Percentiles rank a stretch among this genome's conserved stretches.
phyloP scores from a whole-genome alignment of 2,113 vertebrate genomes.

The Baryphthengus martii region DNA sequence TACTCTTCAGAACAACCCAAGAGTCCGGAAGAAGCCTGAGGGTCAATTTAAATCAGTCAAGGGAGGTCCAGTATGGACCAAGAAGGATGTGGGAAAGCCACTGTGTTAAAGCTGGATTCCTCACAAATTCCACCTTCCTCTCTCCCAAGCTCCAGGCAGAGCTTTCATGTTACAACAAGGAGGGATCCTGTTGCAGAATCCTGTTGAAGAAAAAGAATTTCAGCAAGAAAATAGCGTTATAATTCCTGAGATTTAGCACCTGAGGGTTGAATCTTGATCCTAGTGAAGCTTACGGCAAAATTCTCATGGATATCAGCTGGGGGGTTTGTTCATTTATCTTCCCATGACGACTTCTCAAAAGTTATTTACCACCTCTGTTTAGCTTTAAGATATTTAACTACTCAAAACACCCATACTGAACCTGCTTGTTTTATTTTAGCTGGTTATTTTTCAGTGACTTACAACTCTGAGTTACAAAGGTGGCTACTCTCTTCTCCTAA shows the following conservation, averaged over 20 bases:
- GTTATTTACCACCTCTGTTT: not conserved
- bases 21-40: not conserved
- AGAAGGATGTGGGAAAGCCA: not conserved
- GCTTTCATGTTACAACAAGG: not conserved
- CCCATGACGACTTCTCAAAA: not conserved
- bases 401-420: not conserved
- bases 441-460: not conserved
- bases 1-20: not conserved
- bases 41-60: not conserved
- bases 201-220: not conserved
- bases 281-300: not conserved
- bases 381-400: not conserved
- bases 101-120: not conserved
- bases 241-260: not conserved
- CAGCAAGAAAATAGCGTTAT: not conserved
- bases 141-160: not conserved
- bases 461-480: not conserved
- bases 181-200: rapidly evolving
- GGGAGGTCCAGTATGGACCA: not conserved
- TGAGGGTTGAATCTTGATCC: not conserved
- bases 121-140: not conserved
- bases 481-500: not conserved
- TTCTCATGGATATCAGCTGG: not conserved
- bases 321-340: not conserved
- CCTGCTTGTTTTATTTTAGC: not conserved